Evolutionary conservation across 2,888 invertebrate genomes (phyloP).

Genomic region (Nymphalis polychloros): DNA sequence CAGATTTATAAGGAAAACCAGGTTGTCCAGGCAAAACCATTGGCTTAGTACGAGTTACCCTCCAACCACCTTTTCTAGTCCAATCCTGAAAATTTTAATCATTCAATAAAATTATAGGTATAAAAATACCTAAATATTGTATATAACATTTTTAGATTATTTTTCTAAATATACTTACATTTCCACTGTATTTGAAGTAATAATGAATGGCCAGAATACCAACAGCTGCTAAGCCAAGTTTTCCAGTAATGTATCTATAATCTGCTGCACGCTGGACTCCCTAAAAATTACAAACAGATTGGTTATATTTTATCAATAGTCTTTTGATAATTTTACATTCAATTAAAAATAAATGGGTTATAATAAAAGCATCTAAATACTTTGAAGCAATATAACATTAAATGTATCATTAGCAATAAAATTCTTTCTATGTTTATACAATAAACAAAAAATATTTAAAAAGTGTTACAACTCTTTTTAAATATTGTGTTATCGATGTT

Average conservation of each 20-base stretch:
- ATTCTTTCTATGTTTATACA: too few species aligned
- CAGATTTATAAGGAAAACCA: constrained; percentile 84
- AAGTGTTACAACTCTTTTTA: too few species aligned
- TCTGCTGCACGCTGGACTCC: constrained; percentile 80
- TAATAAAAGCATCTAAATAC: neutral
- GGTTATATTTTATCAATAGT: neutral
- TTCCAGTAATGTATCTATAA: constrained; percentile 84
- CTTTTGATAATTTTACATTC: neutral
- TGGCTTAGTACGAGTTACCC: constrained; percentile 79
- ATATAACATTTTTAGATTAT: too few species aligned
- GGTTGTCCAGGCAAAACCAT: constrained; percentile 86
- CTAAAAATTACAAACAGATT: constrained; percentile 62
- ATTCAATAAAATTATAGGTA: neutral
- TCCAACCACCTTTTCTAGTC: constrained; percentile 89
- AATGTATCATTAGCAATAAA: neutral
- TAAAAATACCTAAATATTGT: too few species aligned
- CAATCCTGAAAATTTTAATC: constrained; percentile 82
- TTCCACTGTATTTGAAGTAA: constrained; percentile 90
- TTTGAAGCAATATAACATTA: neutral
- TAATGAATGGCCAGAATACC: constrained; percentile 83
- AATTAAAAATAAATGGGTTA: neutral
- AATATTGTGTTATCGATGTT: too few species aligned
- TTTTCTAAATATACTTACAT: constrained; percentile 79
- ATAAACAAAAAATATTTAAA: too few species aligned
- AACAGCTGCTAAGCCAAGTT: constrained; percentile 76